Base-by-base conservation (phyloP, 2,888 invertebrate species). In the Lasioglossum villosulum region DNA sequence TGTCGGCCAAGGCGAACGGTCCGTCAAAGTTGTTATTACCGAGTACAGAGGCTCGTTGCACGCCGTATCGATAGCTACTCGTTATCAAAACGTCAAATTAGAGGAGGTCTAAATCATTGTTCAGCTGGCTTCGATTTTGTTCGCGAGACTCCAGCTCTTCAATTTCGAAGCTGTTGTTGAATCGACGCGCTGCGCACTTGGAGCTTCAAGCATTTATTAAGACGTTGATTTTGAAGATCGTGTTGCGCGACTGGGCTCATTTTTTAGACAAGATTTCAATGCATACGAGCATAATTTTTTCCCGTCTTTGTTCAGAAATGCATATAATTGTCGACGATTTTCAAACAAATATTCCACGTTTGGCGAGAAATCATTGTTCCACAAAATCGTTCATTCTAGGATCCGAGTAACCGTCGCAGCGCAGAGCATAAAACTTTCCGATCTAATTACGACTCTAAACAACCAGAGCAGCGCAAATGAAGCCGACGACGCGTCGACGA, bases 1-100 rank as follows among this genome's bases (percentile, higher is more conserved):
- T 48, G 45, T 70, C 48, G 68, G 68, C 76, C 66, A 30, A 34
- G 48, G 45, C 48, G 68, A 48, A 30, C 42, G 37, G 34, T 37
- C 10, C 68, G 68, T 19, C 34, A 19, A 27, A 14, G 52, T 52
- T 52, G 27, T 59, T 59, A 14, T 59, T 59, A 27, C 27, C 14
- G 59, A 14, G 14, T 27, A 14, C 14, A 1, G 27, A 12, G 59
- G 14, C 27, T 59, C 59, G 27, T 59, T 3, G 27, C n/a, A 4
- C 59, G 59, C 4, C 4, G 1, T 14, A 27, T 27, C 59, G 27
- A 59, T 27, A 12, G 59, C 3, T 27, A 4, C 27, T n/a, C 0
- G 27, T 27, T 27, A 4, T 14, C 14, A 12, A 10, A 12, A 27
- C 59, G 27, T 1, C 4, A 59, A 27, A 59, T 27, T 59, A 27